Conservation (phyloP, 2,113 vertebrate species). For the Oostethus manadensis region DNA sequence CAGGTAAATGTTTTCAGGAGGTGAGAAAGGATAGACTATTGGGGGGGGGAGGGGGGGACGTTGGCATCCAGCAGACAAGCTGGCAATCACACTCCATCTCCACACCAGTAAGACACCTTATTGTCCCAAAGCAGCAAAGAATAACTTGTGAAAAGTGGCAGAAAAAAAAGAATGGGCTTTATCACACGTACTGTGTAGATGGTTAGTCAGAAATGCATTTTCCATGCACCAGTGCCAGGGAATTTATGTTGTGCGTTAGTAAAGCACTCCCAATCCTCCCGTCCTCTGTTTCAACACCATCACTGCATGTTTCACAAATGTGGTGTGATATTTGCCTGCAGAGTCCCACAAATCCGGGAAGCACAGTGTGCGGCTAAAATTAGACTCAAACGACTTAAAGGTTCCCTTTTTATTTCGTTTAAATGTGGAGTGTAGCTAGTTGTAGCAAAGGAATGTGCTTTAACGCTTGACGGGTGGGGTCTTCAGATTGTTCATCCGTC, state of each 20-base stretch:
- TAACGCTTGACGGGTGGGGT: not conserved
- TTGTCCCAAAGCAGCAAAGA: not conserved
- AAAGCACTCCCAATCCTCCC: constrained; percentile 36
- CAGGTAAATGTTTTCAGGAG: constrained; percentile 11
- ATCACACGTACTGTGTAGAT: constrained; percentile 44
- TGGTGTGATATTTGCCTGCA: constrained; percentile 22
- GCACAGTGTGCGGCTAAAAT: constrained; percentile 1
- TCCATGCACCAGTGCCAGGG: constrained; percentile 37
- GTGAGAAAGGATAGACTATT: not conserved
- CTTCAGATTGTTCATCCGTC: constrained; percentile 1
- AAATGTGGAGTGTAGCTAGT: not conserved
- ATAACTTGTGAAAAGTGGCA: not conserved
- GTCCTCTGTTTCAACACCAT: constrained; percentile 25
- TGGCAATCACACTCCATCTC: constrained; percentile 1
- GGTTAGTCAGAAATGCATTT: constrained; percentile 43
- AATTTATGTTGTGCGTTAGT: constrained; percentile 47
- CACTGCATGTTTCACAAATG: constrained; percentile 23
- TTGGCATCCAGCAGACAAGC: constrained; percentile 9
- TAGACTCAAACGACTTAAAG: not conserved
- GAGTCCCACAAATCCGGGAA: constrained; percentile 8
- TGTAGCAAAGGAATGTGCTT: not conserved
- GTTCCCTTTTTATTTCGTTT: not conserved
- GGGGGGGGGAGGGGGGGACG: constrained; percentile 11
- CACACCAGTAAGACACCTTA: not conserved
- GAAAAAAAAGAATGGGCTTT: constrained; percentile 14